phyloP scores from a whole-genome alignment of 2,113 vertebrate genomes.

The Benitochromis conjunctus region DNA sequence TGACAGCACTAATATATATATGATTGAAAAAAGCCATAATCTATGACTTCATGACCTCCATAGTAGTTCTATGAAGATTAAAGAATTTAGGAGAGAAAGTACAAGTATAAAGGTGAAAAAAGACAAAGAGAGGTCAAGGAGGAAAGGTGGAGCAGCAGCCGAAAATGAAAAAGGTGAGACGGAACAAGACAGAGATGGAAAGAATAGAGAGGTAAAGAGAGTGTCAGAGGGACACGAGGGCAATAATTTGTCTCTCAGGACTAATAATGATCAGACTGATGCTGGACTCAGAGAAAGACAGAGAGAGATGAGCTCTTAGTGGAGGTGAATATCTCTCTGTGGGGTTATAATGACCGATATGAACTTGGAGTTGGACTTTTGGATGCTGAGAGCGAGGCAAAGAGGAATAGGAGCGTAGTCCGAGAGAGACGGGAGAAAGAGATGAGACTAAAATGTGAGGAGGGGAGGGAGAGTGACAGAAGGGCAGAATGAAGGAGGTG shows the following conservation, averaged over 20 bases:
- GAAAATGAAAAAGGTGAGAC: background rate
- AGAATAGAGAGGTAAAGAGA: background rate
- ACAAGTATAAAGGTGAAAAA: background rate
- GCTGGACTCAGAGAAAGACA: conserved; percentile 31
- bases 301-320: conserved; percentile 48
- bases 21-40: accelerated
- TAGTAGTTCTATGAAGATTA: background rate
- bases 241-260: conserved; percentile 50
- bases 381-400: background rate
- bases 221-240: background rate
- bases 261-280: conserved; percentile 43
- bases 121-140: background rate
- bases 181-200: background rate
- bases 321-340: conserved; percentile 58
- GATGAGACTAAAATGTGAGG: background rate
- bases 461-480: background rate
- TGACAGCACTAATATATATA: background rate
- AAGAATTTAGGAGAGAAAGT: background rate
- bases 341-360: conserved; percentile 47
- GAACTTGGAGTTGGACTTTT: conserved; percentile 52
- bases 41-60: background rate
- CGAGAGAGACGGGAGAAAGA: background rate
- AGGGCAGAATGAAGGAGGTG: background rate
- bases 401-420: background rate
- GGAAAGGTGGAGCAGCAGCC: background rate